Conservation (phyloP, 2,797 vertebrate species). For the Amniataba percoides region DNA sequence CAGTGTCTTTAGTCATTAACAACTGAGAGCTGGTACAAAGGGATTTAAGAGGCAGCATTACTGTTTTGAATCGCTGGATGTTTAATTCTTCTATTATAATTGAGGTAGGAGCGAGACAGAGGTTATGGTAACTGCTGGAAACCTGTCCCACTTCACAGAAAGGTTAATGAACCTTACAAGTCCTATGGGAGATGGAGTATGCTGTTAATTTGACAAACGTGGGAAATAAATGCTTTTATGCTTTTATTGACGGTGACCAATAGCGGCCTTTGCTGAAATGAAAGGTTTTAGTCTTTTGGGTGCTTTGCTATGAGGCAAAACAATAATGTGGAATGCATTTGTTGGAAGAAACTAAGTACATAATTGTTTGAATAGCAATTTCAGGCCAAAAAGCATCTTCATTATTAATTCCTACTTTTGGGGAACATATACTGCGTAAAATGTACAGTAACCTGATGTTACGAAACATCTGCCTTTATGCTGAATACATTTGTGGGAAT, state of each 20-base stretch:
- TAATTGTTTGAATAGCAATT: slow-evolving; percentile 91
- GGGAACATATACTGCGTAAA: slow-evolving; percentile 83
- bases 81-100: slow-evolving; percentile 93
- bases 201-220: slow-evolving; percentile 92
- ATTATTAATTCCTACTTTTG: slow-evolving; percentile 90
- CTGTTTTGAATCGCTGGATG: slow-evolving; percentile 86
- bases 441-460: slow-evolving; percentile 82
- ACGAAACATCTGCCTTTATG: slow-evolving; percentile 73
- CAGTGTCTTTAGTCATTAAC: slow-evolving; percentile 87
- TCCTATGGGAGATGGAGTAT: slow-evolving; percentile 92
- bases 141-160: slow-evolving; percentile 89
- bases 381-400: slow-evolving; percentile 89
- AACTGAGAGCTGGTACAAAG: slow-evolving; percentile 84
- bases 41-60: slow-evolving; percentile 87
- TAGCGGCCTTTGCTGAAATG: slow-evolving; percentile 90
- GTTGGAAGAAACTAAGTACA: slow-evolving; percentile 91
- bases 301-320: slow-evolving; percentile 88
- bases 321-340: slow-evolving; percentile 90
- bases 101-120: slow-evolving; percentile 88
- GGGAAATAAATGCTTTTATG: slow-evolving; percentile 93
- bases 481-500: slow-evolving; percentile 80
- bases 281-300: slow-evolving; percentile 91
- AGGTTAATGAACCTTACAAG: slow-evolving; percentile 90
- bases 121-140: slow-evolving; percentile 90
- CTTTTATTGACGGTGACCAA: slow-evolving; percentile 92